Evolutionary conservation across 1,140 invertebrate genomes (phyloP), one percentile per base, ranked within the genome.

Genomic region (Cotesia typhae): DNA sequence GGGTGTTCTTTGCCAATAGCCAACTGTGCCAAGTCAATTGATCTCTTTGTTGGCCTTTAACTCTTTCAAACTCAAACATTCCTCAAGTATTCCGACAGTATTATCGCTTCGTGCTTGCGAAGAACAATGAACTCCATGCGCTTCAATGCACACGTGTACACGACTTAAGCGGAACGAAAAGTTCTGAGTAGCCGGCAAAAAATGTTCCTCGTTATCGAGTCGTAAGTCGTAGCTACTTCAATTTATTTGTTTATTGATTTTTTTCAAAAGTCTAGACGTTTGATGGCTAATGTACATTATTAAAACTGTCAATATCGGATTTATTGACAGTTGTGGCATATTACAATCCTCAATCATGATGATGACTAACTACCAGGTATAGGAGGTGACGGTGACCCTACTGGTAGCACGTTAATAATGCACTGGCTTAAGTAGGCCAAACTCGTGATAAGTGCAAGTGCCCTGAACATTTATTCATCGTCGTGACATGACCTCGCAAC

Each of bases 351-450:
- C 57, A 20, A 9, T 20, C 17, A 14, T 28, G 17, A 47, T 47
- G 57, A 55, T 14, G 20, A 17, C 20, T 28, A 20, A 59, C 57
- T 28, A 59, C 17, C 57, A 20, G 9, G 57, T 59, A 59, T 20
- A 59, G 9, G 12, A 55, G 28, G 57, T 59, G 57, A 17, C 17
- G 20, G 57, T 28, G 57, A 59, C 57, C 17, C 20, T 17, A 20
- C 20, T 20, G 2, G 14, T 59, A 20, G 3, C 20, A 59, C 17
- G 55, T 81, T 77, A 82, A 82, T 82, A 76, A 82, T 81, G 80
- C 72, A 81, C 80, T 70, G 61, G 67, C 72, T 47, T 74, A 79
- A 79, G 76, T 80, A 72, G 78, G 75, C 75, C 79, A 74, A 82
- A 81, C 78, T 82, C 74, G 77, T 74, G 79, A 80, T 55, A 67